Evolutionary conservation across 2,888 invertebrate genomes (phyloP), one percentile per base, ranked within the genome.

Genomic region (Macrophya alboannulata): DNA sequence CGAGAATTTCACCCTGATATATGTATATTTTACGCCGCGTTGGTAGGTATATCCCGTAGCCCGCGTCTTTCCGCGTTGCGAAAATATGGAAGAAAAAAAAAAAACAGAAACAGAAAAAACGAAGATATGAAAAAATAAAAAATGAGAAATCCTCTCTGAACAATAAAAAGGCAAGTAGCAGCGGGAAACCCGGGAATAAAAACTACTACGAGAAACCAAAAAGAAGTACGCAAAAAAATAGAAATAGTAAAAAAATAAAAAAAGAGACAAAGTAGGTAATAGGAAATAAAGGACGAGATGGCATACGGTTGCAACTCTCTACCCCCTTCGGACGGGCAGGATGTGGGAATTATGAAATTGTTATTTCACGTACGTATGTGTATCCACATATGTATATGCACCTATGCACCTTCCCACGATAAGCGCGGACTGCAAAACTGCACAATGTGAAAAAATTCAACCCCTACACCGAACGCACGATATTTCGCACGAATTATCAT

Each of bases 291-390:
- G 45, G 81, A 81, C 59, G 55, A 51, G 31, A 79, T 31, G 79
- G 51, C 55, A 37, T 79, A 79, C 59, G 31, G 79, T 59, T 82
- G 45, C 40, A 62, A 8, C 62, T 45, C 45, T 62, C 25, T 25
- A 21, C 25, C 12, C 25, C 21, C 62, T 21, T 21, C 9, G 10
- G 21, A 9, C 62, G 10, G 40, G 48, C 68, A 76, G 17, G 37
- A 62, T n/a, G 85, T 17, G 83, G 79, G n/a, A 43, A 71, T n/a
- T 83, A 81, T 84, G 86, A 89, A 91, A 91, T 91, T 89, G 89
- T 91, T 90, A 90, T 90, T 91, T 89, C 88, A 87, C 88, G 87
- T 87, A 86, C 88, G 86, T 87, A 9, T 12, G 10, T 37, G 10
- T 40, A 55, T 15, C 4, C 40, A n/a, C 21, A 21, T 62, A 25